These are phyloP conservation scores for Epirrita christyi DNA, from an alignment of 2,888 invertebrate genomes.

Conservation along the genomic window DNA sequence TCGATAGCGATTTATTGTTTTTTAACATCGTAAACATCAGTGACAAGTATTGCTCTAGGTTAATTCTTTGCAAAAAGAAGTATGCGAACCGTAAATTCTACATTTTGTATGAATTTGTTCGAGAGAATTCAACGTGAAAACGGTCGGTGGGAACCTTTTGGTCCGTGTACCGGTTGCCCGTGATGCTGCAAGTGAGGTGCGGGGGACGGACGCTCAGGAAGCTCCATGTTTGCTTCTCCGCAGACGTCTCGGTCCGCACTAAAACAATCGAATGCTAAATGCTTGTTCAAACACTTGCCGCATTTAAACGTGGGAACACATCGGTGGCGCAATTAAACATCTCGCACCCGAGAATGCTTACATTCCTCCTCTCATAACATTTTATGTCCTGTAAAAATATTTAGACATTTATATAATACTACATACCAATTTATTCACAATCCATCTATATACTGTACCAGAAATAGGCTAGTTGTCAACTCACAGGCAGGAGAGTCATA, in stretches of 20 bases:
- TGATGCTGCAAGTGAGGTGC: conserved; percentile 29
- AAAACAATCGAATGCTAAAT: conserved; percentile 84
- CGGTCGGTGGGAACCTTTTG: conserved; percentile 6
- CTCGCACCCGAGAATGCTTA: conserved; percentile 58
- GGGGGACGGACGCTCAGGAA: conserved; percentile 58
- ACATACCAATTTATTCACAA: conserved; percentile 25
- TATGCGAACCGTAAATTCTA: conserved; percentile 22
- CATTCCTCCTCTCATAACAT: conserved; percentile 49
- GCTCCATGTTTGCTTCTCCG: conserved; percentile 73
- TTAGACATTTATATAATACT: conserved; percentile 10
- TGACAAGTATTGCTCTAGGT: conserved; percentile 19
- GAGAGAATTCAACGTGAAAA: conserved; percentile 10
- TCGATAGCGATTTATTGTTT: conserved; percentile 56
- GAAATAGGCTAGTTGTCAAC: conserved; percentile 36
- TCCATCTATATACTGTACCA: conserved; percentile 22
- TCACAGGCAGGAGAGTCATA: conserved; percentile 30
- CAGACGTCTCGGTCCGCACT: conserved; percentile 79
- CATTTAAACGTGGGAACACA: conserved; percentile 82
- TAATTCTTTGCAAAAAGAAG: conserved; percentile 3
- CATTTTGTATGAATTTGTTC: conserved; percentile 19
- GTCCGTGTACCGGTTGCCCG: conserved; percentile 22
- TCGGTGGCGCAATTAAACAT: conserved; percentile 77
- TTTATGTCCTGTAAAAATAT: conserved; percentile 25
- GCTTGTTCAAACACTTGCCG: conserved; percentile 78
- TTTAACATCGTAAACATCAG: conserved; percentile 52